Conservation (phyloP, 35 echinoderm and acorn worm genomes). For the Eucidaris tribuloides region DNA sequence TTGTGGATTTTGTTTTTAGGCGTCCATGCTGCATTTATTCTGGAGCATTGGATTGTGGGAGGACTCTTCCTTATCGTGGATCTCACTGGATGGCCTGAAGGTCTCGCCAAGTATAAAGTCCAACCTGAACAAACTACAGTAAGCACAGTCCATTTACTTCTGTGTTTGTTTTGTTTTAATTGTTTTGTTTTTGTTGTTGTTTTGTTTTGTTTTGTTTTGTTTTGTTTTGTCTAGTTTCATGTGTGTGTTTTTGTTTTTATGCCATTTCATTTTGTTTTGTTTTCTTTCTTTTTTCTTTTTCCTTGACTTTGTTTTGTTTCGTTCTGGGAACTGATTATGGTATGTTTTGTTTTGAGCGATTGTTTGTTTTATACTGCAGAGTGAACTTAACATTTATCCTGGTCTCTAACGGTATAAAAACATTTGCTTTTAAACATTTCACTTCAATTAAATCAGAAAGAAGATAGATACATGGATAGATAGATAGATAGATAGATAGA, state of each 20-base stretch:
- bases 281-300: no score
- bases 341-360: no score
- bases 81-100: constrained; percentile 53
- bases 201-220: background rate
- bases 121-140: constrained; percentile 54
- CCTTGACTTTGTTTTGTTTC: no score
- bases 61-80: constrained; percentile 64
- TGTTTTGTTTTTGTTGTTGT: background rate
- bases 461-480: background rate
- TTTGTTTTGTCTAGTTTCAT: background rate
- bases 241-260: background rate
- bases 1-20: constrained; percentile 30
- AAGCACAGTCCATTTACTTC: background rate
- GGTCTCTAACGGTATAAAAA: background rate
- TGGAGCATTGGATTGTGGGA: constrained; percentile 49
- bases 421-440: background rate
- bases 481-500: background rate
- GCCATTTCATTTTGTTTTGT: no score
- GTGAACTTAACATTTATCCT: no score
- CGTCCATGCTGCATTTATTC: background rate
- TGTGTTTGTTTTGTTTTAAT: background rate
- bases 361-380: no score
- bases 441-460: background rate
- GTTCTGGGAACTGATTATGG: no score
- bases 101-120: constrained; percentile 61